A percentile compares a stretch with the other conserved stretches of the same genome.
These are phyloP conservation scores for Pseudochirops cupreus DNA, from an alignment of 2,797 vertebrate genomes.

Conservation along the genomic window DNA sequence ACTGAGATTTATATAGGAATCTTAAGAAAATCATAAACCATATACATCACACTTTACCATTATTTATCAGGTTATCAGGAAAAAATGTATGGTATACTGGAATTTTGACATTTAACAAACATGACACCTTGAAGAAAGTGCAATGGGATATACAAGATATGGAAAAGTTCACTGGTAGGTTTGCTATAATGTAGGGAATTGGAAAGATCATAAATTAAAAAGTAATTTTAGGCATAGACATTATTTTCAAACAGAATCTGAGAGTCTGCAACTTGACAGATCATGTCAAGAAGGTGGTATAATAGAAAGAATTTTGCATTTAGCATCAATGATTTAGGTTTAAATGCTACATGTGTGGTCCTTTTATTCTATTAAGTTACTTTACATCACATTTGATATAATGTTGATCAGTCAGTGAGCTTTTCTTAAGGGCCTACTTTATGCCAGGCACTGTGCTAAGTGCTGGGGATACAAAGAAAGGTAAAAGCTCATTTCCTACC, in stretches of 20 bases:
- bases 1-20: background rate
- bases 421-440: background rate
- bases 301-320: background rate
- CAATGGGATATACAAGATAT: slow-evolving; percentile 6
- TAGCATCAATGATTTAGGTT: background rate
- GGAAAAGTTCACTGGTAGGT: background rate
- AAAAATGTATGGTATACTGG: background rate
- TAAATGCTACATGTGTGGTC: background rate
- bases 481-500: background rate
- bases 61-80: background rate
- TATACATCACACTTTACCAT: background rate
- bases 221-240: background rate
- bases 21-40: slow-evolving; percentile 45
- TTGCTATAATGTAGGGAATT: background rate
- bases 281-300: background rate
- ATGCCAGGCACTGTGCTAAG: background rate
- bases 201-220: background rate
- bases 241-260: slow-evolving; percentile 39
- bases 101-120: background rate
- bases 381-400: background rate
- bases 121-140: slow-evolving; percentile 14
- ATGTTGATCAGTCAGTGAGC: no score
- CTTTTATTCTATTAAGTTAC: background rate
- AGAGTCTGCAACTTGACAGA: background rate
- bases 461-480: background rate